Conservation (phyloP, 1,140 invertebrate species). For the Papilio machaon region DNA sequence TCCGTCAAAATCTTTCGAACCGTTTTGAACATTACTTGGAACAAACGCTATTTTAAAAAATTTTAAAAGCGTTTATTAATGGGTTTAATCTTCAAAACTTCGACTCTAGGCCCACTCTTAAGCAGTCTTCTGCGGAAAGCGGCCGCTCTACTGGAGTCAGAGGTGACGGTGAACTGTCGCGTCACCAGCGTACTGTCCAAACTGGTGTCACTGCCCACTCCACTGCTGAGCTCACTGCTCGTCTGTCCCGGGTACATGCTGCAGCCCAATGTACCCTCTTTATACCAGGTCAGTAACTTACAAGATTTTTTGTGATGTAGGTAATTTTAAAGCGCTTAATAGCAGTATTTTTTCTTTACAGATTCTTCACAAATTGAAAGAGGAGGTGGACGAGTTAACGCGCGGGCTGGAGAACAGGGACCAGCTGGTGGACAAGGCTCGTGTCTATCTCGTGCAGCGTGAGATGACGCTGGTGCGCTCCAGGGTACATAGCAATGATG, state of each 20-base stretch:
- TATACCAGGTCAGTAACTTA: slow-evolving; percentile 88
- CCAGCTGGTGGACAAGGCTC: slow-evolving; percentile 87
- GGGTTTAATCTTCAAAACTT: too few relatives aligned
- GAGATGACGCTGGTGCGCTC: slow-evolving; percentile 89
- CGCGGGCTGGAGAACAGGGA: slow-evolving; percentile 87
- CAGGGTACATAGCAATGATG: slow-evolving; percentile 84
- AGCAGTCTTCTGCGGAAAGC: slow-evolving; percentile 91
- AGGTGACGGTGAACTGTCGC: slow-evolving; percentile 93
- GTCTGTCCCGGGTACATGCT: slow-evolving; percentile 93
- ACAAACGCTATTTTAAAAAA: too few relatives aligned
- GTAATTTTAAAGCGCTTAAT: too few relatives aligned
- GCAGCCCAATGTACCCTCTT: slow-evolving; percentile 94
- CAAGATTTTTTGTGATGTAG: background rate
- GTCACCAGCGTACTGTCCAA: slow-evolving; percentile 94
- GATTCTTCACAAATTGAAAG: slow-evolving; percentile 92
- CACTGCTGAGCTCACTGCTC: slow-evolving; percentile 92
- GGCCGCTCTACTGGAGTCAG: slow-evolving; percentile 92
- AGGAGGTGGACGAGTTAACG: slow-evolving; percentile 91
- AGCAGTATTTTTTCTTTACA: slow-evolving; percentile 68
- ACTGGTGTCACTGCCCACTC: slow-evolving; percentile 93
- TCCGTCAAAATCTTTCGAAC: background rate
- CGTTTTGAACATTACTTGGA: too few relatives aligned
- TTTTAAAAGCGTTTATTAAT: too few relatives aligned
- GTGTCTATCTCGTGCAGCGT: slow-evolving; percentile 88
- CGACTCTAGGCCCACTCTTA: slow-evolving; percentile 89